These are phyloP conservation scores for Phoxinus phoxinus DNA, from an alignment of 2,113 vertebrate genomes.

Conservation along the genomic window DNA sequence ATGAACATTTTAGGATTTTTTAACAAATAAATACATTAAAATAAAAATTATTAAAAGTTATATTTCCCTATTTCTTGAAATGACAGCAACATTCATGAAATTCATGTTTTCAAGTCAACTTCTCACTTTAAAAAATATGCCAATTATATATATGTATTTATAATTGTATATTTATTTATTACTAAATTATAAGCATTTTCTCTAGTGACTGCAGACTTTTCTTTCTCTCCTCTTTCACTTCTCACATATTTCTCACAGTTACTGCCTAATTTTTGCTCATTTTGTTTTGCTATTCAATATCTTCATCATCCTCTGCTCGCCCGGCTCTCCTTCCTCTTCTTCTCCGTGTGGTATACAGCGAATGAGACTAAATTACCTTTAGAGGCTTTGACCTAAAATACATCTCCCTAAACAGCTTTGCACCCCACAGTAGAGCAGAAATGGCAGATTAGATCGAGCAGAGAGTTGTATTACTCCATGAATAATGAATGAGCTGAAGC, in stretches of 20 bases:
- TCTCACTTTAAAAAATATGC: background rate
- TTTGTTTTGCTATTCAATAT: background rate
- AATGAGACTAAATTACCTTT: slow-evolving; percentile 23
- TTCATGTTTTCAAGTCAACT: background rate
- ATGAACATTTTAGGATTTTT: background rate
- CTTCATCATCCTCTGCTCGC: background rate
- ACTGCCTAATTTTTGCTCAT: background rate
- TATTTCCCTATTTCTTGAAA: background rate
- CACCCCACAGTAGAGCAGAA: slow-evolving; percentile 19
- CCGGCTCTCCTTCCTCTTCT: background rate
- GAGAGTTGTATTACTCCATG: slow-evolving; percentile 31
- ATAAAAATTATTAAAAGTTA: background rate
- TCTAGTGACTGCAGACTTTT: background rate
- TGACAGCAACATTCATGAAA: no score
- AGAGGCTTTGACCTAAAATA: slow-evolving; percentile 41
- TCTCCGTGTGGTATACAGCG: background rate
- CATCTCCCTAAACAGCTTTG: slow-evolving; percentile 39
- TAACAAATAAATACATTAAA: background rate
- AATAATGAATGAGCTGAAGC: slow-evolving; percentile 40
- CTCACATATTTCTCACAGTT: background rate
- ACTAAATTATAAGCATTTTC: background rate
- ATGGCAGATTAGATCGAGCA: slow-evolving; percentile 32
- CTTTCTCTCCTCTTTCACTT: background rate
- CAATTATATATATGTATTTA: background rate
- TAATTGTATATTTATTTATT: background rate